Conservation (phyloP, 2,113 vertebrate genomes). For the Galeopterus variegatus region DNA sequence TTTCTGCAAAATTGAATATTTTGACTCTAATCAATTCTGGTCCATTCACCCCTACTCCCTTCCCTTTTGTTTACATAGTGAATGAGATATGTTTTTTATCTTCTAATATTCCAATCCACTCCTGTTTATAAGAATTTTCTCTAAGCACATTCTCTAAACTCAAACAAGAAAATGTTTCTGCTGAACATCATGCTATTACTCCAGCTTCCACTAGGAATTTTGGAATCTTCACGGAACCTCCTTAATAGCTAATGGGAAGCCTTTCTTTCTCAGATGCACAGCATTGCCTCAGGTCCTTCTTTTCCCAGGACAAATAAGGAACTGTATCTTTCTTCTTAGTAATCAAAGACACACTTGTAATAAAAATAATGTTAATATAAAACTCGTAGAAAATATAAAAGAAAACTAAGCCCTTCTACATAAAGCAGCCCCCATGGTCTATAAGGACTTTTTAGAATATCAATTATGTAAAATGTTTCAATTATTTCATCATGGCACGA, state of each 20-base stretch:
- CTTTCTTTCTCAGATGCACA: not conserved
- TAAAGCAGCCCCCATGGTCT: not conserved
- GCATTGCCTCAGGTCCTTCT: not conserved
- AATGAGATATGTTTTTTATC: slow-evolving; percentile 68
- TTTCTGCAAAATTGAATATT: slow-evolving; percentile 28
- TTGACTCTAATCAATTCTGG: not conserved
- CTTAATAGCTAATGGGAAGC: not conserved
- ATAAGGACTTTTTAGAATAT: not conserved
- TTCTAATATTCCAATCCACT: slow-evolving; percentile 9
- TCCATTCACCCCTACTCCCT: not conserved
- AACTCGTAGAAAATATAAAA: slow-evolving; percentile 12
- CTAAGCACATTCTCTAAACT: not conserved
- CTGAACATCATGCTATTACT: not conserved
- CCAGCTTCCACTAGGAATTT: not conserved
- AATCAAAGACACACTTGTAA: not conserved
- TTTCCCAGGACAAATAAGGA: not conserved
- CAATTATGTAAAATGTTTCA: not conserved
- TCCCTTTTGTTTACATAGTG: slow-evolving; percentile 32
- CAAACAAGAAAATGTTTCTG: not conserved
- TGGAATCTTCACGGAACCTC: slow-evolving; percentile 41
- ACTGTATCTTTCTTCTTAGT: not conserved
- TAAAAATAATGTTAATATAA: slow-evolving; percentile 3
- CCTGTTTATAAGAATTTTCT: not conserved
- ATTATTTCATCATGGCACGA: not conserved
- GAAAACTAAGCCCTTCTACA: not conserved